A percentile compares a stretch with the other conserved stretches of the same genome.
Conservation (phyloP, 2,113 vertebrate genomes). For the Pseudorasbora parva region DNA sequence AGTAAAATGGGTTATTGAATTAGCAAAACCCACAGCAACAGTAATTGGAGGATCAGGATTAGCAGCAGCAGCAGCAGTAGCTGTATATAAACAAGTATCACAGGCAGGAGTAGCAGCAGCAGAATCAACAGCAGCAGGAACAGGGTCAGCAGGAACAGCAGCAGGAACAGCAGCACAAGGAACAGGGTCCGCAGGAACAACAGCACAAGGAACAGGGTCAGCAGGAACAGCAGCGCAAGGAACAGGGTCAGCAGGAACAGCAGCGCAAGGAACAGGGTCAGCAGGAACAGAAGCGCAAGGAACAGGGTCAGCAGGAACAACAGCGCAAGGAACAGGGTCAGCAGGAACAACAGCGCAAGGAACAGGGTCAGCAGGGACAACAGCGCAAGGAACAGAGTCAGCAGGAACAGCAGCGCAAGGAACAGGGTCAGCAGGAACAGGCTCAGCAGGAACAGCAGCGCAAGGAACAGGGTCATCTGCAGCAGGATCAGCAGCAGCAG, state of each 20-base stretch:
- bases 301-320: too few species aligned
- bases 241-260: not conserved
- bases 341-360: too few species aligned
- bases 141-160: too few species aligned
- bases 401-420: not conserved
- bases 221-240: not conserved
- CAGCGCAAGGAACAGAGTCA: too few species aligned
- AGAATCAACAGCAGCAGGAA: not conserved
- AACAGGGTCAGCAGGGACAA: not conserved
- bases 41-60: not conserved
- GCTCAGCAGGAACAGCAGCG: too few species aligned
- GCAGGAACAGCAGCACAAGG: too few species aligned
- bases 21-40: too few species aligned
- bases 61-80: not conserved
- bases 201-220: not conserved
- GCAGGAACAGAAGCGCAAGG: not conserved
- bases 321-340: too few species aligned
- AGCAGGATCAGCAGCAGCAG: too few species aligned
- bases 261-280: not conserved
- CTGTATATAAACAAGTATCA: not conserved
- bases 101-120: not conserved
- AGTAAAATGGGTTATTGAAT: too few species aligned
- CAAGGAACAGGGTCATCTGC: too few species aligned
- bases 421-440: not conserved
- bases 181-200: too few species aligned